Evolutionary conservation across 2,113 vertebrate genomes (phyloP).

Genomic region (Orthonyx spaldingii): DNA sequence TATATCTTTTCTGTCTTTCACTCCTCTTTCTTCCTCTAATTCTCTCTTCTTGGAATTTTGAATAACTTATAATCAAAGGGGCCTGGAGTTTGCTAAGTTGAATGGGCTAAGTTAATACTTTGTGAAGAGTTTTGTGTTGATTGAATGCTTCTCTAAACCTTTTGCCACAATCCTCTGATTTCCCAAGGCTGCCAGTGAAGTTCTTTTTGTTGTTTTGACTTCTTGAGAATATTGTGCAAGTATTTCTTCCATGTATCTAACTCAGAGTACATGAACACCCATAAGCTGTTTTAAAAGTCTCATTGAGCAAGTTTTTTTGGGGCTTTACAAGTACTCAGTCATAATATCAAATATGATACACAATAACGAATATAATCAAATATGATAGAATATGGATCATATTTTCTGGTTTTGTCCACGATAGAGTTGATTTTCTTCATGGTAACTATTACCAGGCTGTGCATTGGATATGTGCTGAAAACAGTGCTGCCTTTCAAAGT

Average conservation of each 20-base stretch:
- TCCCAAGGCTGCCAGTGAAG: rapidly evolving
- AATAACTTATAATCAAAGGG: background rate
- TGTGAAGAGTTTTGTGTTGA: background rate
- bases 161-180: background rate
- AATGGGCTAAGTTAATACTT: background rate
- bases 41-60: background rate
- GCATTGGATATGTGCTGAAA: background rate
- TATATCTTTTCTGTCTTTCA: background rate
- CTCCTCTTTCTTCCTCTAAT: background rate
- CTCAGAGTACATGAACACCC: background rate
- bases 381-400: background rate
- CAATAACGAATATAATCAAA: background rate
- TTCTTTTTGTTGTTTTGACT: background rate
- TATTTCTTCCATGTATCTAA: background rate
- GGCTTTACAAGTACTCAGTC: background rate
- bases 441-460: background rate
- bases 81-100: background rate
- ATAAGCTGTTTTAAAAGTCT: background rate
- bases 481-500: background rate
- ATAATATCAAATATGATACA: background rate
- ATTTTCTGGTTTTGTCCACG: background rate
- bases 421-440: background rate
- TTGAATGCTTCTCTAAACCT: background rate
- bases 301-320: rapidly evolving
- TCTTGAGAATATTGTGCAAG: background rate